Evolutionary conservation across 2,113 vertebrate species (phyloP).

Genomic region (Bambusicola thoracicus): DNA sequence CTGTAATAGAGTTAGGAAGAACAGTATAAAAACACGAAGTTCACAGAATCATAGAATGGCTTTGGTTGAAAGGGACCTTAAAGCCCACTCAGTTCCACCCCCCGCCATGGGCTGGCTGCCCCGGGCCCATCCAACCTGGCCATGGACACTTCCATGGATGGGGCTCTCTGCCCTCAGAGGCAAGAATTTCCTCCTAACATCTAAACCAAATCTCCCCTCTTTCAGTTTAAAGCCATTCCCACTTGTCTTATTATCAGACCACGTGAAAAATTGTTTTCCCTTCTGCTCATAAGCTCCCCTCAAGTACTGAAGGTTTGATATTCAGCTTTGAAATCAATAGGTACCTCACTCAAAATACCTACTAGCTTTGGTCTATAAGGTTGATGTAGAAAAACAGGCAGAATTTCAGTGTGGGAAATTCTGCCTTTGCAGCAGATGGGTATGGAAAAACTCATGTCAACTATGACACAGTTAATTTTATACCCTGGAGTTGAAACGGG

Average conservation of each 20-base stretch:
- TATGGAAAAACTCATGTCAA: neutral
- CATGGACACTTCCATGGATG: neutral
- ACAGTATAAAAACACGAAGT: neutral
- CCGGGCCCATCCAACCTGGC: too few species aligned
- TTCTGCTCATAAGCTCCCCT: neutral
- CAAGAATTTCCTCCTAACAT: neutral
- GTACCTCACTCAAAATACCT: neutral
- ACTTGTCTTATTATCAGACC: neutral
- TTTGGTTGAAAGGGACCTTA: neutral
- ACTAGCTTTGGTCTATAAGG: neutral
- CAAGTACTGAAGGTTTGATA: neutral
- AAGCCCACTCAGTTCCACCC: neutral
- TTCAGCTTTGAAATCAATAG: constrained; percentile 9
- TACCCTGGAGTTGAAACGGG: neutral
- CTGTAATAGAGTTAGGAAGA: neutral
- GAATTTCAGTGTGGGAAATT: constrained; percentile 5
- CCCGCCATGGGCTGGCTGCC: neutral
- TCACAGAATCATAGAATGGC: neutral
- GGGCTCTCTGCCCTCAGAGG: neutral
- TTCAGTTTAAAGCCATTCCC: neutral
- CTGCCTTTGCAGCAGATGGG: neutral
- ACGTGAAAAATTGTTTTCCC: neutral
- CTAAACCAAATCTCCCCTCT: neutral
- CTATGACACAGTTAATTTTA: neutral
- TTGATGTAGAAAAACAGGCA: constrained; percentile 8